phyloP scores from a whole-genome alignment of 2,888 invertebrate species.

The Adelphocoris suturalis region DNA sequence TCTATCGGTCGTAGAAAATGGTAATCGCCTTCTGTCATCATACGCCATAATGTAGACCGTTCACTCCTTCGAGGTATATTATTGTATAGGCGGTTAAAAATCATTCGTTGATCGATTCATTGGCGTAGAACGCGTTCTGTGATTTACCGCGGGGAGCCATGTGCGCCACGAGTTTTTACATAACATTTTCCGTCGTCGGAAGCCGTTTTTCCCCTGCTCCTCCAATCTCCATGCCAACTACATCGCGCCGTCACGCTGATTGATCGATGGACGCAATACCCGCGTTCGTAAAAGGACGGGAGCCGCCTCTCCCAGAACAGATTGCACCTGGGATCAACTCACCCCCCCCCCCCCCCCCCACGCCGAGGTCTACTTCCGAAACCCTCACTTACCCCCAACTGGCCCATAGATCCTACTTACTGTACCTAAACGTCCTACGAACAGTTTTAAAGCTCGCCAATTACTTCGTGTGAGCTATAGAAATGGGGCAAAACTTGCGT shows the following conservation, averaged over 20 bases:
- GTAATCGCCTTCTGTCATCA: too few species aligned
- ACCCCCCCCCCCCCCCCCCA: not conserved
- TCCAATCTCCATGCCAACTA: conserved; percentile 49
- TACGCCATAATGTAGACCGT: too few species aligned
- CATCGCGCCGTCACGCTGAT: conserved; percentile 34
- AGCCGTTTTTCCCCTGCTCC: conserved; percentile 23
- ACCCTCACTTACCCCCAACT: not conserved
- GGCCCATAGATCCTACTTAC: too few species aligned
- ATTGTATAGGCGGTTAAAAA: too few species aligned
- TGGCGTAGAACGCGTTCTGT: too few species aligned
- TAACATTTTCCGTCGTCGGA: not conserved
- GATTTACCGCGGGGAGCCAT: not conserved
- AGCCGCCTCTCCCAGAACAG: conserved; percentile 1
- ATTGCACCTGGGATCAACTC: conserved; percentile 36
- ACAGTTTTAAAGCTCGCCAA: too few species aligned
- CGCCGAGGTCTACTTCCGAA: not conserved
- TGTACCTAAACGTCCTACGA: too few species aligned
- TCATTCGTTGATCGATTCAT: too few species aligned
- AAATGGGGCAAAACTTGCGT: too few species aligned
- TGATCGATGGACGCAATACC: conserved; percentile 48
- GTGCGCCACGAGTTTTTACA: conserved; percentile 7
- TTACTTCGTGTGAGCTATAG: too few species aligned
- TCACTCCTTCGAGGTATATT: too few species aligned
- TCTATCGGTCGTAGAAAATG: too few species aligned
- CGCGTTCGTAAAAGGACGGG: not conserved